Evolutionary conservation across 2,113 vertebrate species (phyloP), one percentile per base, ranked within the genome.

Genomic region (Anthoscopus minutus): DNA sequence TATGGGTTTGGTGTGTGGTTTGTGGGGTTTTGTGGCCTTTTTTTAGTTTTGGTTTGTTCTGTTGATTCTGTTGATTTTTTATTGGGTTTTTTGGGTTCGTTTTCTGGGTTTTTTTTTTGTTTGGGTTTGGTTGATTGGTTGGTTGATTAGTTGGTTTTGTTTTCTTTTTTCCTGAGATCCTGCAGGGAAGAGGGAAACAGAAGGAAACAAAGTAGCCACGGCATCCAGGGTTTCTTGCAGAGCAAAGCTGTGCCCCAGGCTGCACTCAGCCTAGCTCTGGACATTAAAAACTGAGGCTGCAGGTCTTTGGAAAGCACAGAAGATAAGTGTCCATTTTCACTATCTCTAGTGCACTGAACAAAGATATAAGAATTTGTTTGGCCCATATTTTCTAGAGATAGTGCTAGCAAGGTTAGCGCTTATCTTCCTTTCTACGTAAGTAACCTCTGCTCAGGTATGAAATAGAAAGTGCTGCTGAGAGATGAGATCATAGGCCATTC

Each of bases 331-430:
- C 45, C 74, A n/a, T 82, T 87, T 87, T 87, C 81, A 72, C 85
- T 96, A 82, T 94, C 93, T 94, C 53, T 23, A 69, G 69, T 37
- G 40, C 31, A 44, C 79, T 9, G 37, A 69, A 25, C 27, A 50
- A 69, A 95, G 72, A 93, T 81, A 80, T 42, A 58, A 66, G 53
- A 8, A 45, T 45, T 56, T 91, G 85, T 65, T 81, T 93, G 31
- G 31, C 44, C 47, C 53, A 30, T 9, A 24, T 74, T 96, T 81
- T 91, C 87, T 25, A 80, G 65, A 50, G 71, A 6, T 4, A 53
- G 60, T 45, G 86, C 88, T 73, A 73, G 20, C 56, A 82, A n/a
- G 86, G 80, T 93, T 74, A 94, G 71, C 84, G 93, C 81, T 96
- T 89, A 96, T 95, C 91, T 82, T 38, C 17, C 35, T 22, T 42